Evolutionary conservation across 2,797 vertebrate species (phyloP), one percentile per base, ranked within the genome.

Genomic region (Paedocypris micromegethes): DNA sequence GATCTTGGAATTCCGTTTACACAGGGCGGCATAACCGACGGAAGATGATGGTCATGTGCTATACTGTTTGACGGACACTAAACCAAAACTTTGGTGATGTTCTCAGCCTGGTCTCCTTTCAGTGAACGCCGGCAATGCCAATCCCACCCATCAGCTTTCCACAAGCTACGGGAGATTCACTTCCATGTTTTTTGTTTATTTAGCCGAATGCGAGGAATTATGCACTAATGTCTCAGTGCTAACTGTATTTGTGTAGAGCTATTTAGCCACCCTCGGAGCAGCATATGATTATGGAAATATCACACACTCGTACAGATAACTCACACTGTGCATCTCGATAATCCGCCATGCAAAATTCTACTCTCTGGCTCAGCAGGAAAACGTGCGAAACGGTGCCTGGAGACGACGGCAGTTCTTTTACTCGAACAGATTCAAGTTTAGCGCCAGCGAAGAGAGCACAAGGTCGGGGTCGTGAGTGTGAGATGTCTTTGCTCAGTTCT

Each of bases 391-490:
- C 47, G 8, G 38, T n/a, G 56, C 56, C 61, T 60, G 48, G 57
- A 66, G 56, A 69, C 51, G 45, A 59, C 45, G 49, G 9, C 57
- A n/a, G 38, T 59, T 40, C 48, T 58, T 44, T 44, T 61, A 42
- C 46, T 7, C 8, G 7, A 47, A 23, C 41, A 39, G 7, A 3
- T 48, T 39, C 60, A 6, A 51, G 49, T 50, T 39, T 45, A 40
- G 66, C 59, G 37, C 73, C 77, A 51, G 41, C 8, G 60, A 74
- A 81, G 70, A 77, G 72, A 81, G 79, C 78, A 75, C 77, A 83
- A 66, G 64, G 64, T 49, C 72, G 72, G 43, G 60, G 39, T 71
- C 75, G 68, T 23, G 48, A 56, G 75, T 77, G 77, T 68, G 53
- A 61, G 46, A 56, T 55, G 58, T 69, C 42, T 58, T 42, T 3